A percentile compares a stretch with the other conserved stretches of the same genome.
Conservation (phyloP, 1,140 invertebrate species). For the Cydia strobilella region DNA sequence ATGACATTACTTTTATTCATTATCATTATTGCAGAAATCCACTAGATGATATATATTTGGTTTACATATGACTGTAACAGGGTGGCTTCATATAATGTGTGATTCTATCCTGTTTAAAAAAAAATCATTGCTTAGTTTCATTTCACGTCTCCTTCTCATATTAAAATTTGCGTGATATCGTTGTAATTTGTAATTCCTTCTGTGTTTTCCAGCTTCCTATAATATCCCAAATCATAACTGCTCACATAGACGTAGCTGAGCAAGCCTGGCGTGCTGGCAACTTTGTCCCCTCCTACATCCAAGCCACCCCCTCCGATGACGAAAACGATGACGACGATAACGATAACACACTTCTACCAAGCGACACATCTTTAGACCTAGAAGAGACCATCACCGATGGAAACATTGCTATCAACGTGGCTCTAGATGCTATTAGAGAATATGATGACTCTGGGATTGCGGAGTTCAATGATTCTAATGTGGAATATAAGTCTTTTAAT, state of each 20-base stretch:
- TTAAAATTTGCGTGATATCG: neutral
- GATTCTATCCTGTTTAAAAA: too few species aligned
- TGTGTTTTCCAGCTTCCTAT: slow-evolving; percentile 53
- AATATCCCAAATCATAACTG: slow-evolving; percentile 62
- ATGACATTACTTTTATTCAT: too few species aligned
- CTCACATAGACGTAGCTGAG: slow-evolving; percentile 57
- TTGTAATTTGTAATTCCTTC: neutral
- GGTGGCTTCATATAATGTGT: too few species aligned
- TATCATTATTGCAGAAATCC: too few species aligned
- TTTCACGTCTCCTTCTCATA: neutral
- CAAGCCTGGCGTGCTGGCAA: slow-evolving; percentile 49
- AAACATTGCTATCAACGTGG: slow-evolving; percentile 35
- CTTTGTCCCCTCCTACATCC: slow-evolving; percentile 45
- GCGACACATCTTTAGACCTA: slow-evolving; percentile 48
- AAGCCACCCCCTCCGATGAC: slow-evolving; percentile 39
- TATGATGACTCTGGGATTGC: slow-evolving; percentile 44
- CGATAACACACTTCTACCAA: slow-evolving; percentile 56
- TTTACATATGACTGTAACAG: too few species aligned
- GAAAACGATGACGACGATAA: slow-evolving; percentile 48
- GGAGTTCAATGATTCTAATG: slow-evolving; percentile 32
- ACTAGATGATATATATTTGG: too few species aligned
- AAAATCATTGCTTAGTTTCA: too few species aligned
- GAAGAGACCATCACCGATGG: slow-evolving; percentile 65
- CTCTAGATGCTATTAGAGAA: slow-evolving; percentile 36
- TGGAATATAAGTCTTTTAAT: slow-evolving; percentile 20